Evolutionary conservation across 2,113 vertebrate species (phyloP).

Genomic region (Thalassarche chlororhynchos): DNA sequence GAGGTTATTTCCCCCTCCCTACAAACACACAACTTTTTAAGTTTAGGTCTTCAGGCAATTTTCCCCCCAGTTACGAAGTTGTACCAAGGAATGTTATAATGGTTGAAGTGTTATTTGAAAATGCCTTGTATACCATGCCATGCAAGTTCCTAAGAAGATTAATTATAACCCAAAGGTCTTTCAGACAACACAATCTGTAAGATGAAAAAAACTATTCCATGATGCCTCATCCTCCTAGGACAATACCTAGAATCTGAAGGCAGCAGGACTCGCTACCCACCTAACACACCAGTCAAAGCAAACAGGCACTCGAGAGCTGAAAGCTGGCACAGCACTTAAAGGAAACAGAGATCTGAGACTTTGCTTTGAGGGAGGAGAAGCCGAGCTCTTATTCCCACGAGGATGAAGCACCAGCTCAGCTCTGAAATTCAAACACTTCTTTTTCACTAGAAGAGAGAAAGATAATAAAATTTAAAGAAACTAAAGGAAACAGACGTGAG

Average conservation of each 20-base stretch:
- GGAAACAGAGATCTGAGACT: conserved; percentile 8
- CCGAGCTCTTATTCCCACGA: background rate
- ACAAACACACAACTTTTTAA: background rate
- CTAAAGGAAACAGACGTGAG: background rate
- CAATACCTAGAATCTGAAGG: background rate
- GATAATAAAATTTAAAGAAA: background rate
- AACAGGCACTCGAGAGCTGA: background rate
- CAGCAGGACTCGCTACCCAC: background rate
- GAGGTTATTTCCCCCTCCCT: background rate
- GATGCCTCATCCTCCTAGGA: background rate
- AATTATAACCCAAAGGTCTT: background rate
- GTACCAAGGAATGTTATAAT: background rate
- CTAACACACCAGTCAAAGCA: background rate
- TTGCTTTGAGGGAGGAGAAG: conserved; percentile 9
- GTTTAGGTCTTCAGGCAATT: background rate
- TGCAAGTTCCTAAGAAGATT: background rate
- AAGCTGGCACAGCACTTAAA: background rate
- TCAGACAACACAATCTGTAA: background rate
- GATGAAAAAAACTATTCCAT: background rate
- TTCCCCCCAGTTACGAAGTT: background rate
- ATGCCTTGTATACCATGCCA: background rate
- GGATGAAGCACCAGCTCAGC: background rate
- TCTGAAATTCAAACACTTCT: conserved; percentile 29
- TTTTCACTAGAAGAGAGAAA: background rate
- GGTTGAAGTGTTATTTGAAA: background rate